Evolutionary conservation across 2,113 vertebrate species (phyloP), one percentile per base, ranked within the genome.

Genomic region (Dinomys branickii): DNA sequence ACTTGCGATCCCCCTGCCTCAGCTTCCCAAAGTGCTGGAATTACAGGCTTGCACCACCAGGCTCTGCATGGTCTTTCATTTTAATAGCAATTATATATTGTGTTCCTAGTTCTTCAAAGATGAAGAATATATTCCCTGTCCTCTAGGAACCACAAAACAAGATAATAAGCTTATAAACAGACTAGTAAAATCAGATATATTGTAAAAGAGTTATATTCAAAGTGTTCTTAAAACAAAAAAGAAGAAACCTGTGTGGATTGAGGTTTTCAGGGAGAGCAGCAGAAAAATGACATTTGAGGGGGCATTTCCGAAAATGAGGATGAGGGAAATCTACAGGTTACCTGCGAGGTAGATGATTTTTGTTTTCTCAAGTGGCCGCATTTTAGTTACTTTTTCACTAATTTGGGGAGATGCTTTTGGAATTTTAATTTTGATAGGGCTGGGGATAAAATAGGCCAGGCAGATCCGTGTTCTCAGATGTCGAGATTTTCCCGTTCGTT

Each of bases 381-480:
- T 93, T 63, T 73, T 44, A 58, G 63, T 88, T 90, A 58, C 56
- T n/a, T 52, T 52, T 71, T 50, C 14, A 33, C 75, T 94, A 20
- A 78, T 85, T 58, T 85, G 41, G n/a, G 26, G 3, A 28, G 13
- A 5, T 56, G 24, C 33, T 86, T 94, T 94, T 52, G 71, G 30
- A 65, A 38, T 96, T 92, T 90, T 85, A 67, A 71, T 90, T 95
- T 95, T 90, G 28, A 71, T 26, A 82, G 20, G 6, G 67, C 41
- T 30, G n/a, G 38, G 9, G 30, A 71, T 92, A 65, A 97, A 94
- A 54, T 7, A 54, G 65, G 3, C 28, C 59, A 73, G 65, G 67
- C 20, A 94, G 52, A 81, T n/a, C 7, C 6, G 63, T 80, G 91
- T 84, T 63, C 71, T 38, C 65, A 54, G 56, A 52, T 73, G 30